Evolutionary conservation across 2,797 vertebrate species (phyloP).

Genomic region (Lateolabrax maculatus): DNA sequence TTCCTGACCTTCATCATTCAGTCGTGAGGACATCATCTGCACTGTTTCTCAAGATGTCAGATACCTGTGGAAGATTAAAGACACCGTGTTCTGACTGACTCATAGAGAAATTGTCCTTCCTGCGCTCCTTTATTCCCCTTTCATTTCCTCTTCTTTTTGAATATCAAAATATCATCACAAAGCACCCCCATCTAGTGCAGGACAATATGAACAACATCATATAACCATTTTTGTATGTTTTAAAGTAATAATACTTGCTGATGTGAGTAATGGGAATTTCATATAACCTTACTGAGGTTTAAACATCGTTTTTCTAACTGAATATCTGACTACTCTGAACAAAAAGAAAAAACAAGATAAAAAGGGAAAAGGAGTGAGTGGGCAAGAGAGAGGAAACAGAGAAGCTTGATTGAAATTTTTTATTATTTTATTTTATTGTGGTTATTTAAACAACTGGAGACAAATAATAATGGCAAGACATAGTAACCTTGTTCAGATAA

Average conservation of each 20-base stretch:
- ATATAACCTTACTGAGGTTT: not conserved
- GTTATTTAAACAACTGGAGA: not conserved
- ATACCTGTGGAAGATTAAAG: conserved; percentile 78
- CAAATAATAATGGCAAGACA: conserved; percentile 18
- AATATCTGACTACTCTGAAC: conserved; percentile 3
- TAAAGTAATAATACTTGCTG: conserved; percentile 6
- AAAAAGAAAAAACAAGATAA: not conserved
- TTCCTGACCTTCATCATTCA: conserved; percentile 53
- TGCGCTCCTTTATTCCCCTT: conserved; percentile 51
- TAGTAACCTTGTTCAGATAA: conserved; percentile 19
- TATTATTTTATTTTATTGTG: not conserved
- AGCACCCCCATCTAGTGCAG: conserved; percentile 14
- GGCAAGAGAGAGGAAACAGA: not conserved
- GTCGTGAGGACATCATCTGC: conserved; percentile 54
- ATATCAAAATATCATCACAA: conserved; percentile 42
- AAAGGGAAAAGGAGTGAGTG: not conserved
- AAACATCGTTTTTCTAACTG: not conserved
- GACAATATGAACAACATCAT: conserved; percentile 10
- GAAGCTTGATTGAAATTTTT: not conserved
- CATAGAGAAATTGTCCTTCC: conserved; percentile 37
- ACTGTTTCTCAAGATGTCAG: conserved; percentile 57
- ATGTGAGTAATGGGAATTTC: not conserved
- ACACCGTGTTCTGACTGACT: conserved; percentile 51
- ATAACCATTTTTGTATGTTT: conserved; percentile 6
- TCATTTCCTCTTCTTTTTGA: conserved; percentile 45